Base-by-base conservation (phyloP, 2,113 vertebrate species). In the Talpa occidentalis region DNA sequence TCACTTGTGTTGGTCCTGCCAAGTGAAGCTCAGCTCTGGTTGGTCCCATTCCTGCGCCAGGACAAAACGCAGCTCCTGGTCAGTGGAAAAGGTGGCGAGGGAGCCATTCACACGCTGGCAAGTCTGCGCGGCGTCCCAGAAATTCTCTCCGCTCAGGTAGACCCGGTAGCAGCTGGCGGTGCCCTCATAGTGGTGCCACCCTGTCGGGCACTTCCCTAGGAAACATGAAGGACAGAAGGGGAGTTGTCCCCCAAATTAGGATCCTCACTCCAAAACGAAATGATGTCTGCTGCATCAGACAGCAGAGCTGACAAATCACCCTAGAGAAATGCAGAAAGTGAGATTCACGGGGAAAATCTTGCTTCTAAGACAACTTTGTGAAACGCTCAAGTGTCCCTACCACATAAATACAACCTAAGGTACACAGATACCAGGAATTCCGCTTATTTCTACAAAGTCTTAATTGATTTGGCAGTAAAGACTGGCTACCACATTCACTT, bases 171-270 rank as follows among this genome's bases (percentile, higher is more conserved):
- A 99, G 98, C 99, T 99, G 93, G 99, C 99, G 0, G 99, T 99
- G 98, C 99, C 99, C 97, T 99, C 99, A 35, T 99, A 99, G 98
- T 99, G 99, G 95, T 99, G 99, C 99, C 99, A 99, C 4, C 99
- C 99, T 44, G 98, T 99, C 22, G 99, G 99, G 97, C 99, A 99
- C 97, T 99, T 99, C 97, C 99, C 99, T 99, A 98, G 98, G 94
- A 99, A 99, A 98, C 98, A 98, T 99, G 97, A 96, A 98, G 96
- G 85, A 96, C 19, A 90, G 91, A 97, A 97, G 98, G 98, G 97
- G 97, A 96, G 70, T 93, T 90, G 95, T 95, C 96, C 98, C 98
- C 98, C 96, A 97, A 95, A 96, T 99, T 97, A 99, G 98, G 95
- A 99, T 42, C 98, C 56, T 84, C 11, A 78, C 37, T 90, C 69